Base-by-base conservation (phyloP, 2,888 invertebrate species). In the Rhagonycha lutea region DNA sequence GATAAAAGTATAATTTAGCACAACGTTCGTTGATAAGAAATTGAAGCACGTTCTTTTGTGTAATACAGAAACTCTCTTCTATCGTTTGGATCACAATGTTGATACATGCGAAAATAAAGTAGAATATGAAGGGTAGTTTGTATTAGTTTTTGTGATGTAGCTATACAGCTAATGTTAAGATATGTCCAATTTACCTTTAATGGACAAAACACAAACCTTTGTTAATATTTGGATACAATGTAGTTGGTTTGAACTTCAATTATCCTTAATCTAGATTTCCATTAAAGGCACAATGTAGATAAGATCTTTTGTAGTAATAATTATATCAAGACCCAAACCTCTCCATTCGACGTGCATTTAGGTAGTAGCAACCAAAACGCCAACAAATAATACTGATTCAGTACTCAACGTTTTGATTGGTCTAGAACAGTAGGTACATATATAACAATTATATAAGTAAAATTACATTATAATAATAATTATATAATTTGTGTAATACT, bases 221-320 rank as follows among this genome's bases (percentile, higher is more conserved):
- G 47, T 47, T 47, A 47, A 47, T 47, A 47, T 47, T 47, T 47
- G 47, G 47, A 47, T 65, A 65, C 63, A 24, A 14, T 65, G 24
- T 65, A 65, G 63, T 24, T 65, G 26, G 26, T 26, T n/a, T 65
- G 63, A 26, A 65, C 63, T 23, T 29, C 71, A 65, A 65, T 75
- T 67, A 47, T 32, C 14, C 65, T 70, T 73, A 72, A 76, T 76
- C 72, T 69, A 76, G 71, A 76, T 76, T 72, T 72, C 69, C 69
- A 76, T 76, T 76, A 69, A 68, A 23, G 47, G 67, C 69, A 62
- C 29, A 26, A 47, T 24, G 70, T 18, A 70, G 76, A 76, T 76
- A 76, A 76, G 76, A 61, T 23, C 72, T 63, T 47, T 73, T 73
- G 32, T 69, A 63, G 69, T 69, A 69, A 72, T 76, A 73, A 76